phyloP scores from a whole-genome alignment of 1,140 invertebrate species.

The Cylas formicarius region DNA sequence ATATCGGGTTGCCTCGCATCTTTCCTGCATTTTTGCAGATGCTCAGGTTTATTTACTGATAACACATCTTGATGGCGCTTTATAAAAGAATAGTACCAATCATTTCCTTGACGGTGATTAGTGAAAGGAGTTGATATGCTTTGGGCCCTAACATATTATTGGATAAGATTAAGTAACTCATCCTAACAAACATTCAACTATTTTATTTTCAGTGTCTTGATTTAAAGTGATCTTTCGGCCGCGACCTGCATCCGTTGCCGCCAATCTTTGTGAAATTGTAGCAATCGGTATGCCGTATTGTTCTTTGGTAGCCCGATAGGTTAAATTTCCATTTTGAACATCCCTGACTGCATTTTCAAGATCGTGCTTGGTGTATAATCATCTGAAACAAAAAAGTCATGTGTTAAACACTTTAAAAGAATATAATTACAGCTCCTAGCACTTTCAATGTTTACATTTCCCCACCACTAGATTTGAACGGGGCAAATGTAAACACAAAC shows the following conservation, averaged over 20 bases:
- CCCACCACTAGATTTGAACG: neutral
- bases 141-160: slow-evolving; percentile 1
- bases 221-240: neutral
- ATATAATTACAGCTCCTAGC: neutral
- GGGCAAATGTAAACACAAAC: neutral
- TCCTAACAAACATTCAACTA: slow-evolving; percentile 9
- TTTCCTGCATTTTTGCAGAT: slow-evolving; percentile 15
- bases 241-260: neutral
- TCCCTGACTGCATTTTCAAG: slow-evolving; percentile 2
- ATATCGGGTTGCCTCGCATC: slow-evolving; percentile 10
- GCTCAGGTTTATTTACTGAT: slow-evolving; percentile 15
- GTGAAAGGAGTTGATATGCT: slow-evolving; percentile 7
- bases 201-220: slow-evolving; percentile 8
- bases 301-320: slow-evolving; percentile 1
- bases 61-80: slow-evolving; percentile 4
- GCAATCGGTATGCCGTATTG: slow-evolving; percentile 4
- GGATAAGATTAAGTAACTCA: slow-evolving; percentile 6
- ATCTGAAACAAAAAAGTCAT: neutral
- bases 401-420: no score
- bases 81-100: slow-evolving; percentile 7
- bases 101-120: slow-evolving; percentile 4
- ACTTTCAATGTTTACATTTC: neutral
- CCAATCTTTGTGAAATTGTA: slow-evolving; percentile 6
- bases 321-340: slow-evolving; percentile 11
- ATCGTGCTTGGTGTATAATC: slow-evolving; percentile 2